phyloP scores from a whole-genome alignment of 2,888 invertebrate genomes.

The Zaprionus obscuricornis region DNA sequence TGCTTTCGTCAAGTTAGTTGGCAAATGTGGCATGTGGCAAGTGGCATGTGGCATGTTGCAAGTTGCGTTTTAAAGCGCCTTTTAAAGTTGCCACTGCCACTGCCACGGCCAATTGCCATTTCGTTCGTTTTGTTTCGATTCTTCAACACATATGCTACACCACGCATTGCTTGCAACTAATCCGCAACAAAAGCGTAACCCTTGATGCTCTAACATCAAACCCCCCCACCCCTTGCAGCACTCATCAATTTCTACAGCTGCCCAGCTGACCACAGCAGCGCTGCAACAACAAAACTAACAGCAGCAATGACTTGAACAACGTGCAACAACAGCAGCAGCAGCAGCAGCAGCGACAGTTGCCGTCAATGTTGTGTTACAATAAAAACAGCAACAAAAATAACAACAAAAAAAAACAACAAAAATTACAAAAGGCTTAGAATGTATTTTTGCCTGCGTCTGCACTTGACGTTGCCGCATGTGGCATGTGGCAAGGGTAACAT shows the following conservation, averaged over 20 bases:
- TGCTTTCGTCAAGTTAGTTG: too few relatives aligned
- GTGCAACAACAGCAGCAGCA: slow-evolving; percentile 35
- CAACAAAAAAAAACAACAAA: slow-evolving; percentile 16
- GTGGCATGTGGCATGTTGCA: too few relatives aligned
- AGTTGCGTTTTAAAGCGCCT: too few relatives aligned
- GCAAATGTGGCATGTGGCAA: too few relatives aligned
- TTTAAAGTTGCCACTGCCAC: background rate
- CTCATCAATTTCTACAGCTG: background rate
- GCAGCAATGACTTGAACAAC: slow-evolving; percentile 47
- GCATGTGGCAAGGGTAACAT: slow-evolving; percentile 18
- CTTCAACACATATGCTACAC: slow-evolving; percentile 49
- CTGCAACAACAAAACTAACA: slow-evolving; percentile 40
- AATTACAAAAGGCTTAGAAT: slow-evolving; percentile 38
- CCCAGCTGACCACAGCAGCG: slow-evolving; percentile 34
- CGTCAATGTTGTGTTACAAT: slow-evolving; percentile 30
- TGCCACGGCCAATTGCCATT: background rate
- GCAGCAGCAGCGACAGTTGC: slow-evolving; percentile 24
- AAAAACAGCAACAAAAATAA: slow-evolving; percentile 21
- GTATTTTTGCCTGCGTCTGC: slow-evolving; percentile 76
- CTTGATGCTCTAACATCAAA: slow-evolving; percentile 27
- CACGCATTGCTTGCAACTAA: slow-evolving; percentile 57
- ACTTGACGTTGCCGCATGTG: slow-evolving; percentile 57
- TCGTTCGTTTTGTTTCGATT: background rate
- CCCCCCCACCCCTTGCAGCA: background rate
- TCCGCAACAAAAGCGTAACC: slow-evolving; percentile 49